Conservation (phyloP, 1,140 invertebrate genomes). For the Drosophila sulfurigaster region DNA sequence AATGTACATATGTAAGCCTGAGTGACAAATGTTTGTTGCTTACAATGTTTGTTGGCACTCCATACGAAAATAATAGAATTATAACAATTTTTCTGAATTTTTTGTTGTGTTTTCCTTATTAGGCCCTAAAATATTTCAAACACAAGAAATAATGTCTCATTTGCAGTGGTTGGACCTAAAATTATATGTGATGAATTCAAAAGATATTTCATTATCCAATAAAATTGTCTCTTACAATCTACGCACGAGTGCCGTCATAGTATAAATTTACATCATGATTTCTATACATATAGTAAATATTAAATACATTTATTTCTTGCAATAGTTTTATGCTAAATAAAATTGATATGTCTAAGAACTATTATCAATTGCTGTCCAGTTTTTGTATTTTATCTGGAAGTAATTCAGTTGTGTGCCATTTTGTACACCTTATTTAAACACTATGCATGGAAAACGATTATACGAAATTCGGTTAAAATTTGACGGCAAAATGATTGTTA, state of each 20-base stretch:
- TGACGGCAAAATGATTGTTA: conserved; percentile 48
- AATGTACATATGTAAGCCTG: conserved; percentile 15
- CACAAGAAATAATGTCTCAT: neutral
- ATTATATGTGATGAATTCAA: conserved; percentile 24
- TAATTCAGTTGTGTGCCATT: conserved; percentile 61
- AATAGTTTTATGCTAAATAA: conserved; percentile 59
- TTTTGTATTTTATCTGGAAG: conserved; percentile 74
- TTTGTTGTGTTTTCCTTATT: neutral
- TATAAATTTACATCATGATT: conserved; percentile 49
- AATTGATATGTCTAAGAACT: conserved; percentile 85
- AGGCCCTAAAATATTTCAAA: conserved; percentile 11
- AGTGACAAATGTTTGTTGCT: neutral
- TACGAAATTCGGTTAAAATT: conserved; percentile 22
- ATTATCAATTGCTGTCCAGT: conserved; percentile 85
- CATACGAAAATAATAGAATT: neutral
- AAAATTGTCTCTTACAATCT: conserved; percentile 64
- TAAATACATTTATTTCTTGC: conserved; percentile 30
- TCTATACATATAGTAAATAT: conserved; percentile 45
- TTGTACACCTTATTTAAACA: conserved; percentile 18
- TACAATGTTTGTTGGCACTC: neutral
- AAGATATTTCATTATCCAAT: conserved; percentile 30
- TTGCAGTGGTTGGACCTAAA: neutral
- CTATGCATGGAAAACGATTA: conserved; percentile 28
- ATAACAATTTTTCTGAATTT: neutral
- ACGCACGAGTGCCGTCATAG: conserved; percentile 69